phyloP scores from a whole-genome alignment of 2,797 vertebrate species.

The Galagoides demidoff region DNA sequence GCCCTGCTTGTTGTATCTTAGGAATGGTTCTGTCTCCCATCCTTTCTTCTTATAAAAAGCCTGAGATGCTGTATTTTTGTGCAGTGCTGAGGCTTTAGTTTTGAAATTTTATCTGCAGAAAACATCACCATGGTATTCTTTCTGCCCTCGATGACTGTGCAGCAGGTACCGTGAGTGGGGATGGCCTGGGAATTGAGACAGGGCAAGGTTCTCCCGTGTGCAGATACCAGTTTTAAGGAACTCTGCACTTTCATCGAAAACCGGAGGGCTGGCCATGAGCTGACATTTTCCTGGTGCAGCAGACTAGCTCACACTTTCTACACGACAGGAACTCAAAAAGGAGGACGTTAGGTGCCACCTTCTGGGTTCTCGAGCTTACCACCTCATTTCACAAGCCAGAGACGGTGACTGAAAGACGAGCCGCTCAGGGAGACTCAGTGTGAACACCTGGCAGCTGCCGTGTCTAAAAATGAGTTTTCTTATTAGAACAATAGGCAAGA shows the following conservation, averaged over 20 bases:
- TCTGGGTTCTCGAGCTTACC: not conserved
- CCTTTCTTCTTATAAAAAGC: not conserved
- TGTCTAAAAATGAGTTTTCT: constrained; percentile 79
- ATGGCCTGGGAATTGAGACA: not conserved
- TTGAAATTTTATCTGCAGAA: not conserved
- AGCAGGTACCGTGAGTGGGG: fast-evolving
- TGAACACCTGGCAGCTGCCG: constrained; percentile 73
- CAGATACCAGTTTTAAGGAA: not conserved
- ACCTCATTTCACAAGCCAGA: constrained; percentile 55
- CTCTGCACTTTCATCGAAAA: not conserved
- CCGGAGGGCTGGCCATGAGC: not conserved
- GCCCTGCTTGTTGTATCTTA: not conserved
- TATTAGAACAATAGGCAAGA: constrained; percentile 73
- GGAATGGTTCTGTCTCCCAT: not conserved
- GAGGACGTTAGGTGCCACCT: not conserved
- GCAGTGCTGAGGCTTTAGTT: not conserved
- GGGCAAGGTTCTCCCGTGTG: not conserved
- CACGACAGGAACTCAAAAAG: not conserved
- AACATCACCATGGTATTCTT: fast-evolving
- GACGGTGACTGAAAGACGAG: constrained; percentile 51
- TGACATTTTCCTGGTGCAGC: not conserved
- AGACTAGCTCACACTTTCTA: fast-evolving
- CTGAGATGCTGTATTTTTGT: not conserved
- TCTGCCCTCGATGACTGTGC: fast-evolving
- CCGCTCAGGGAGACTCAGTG: constrained; percentile 62